Conservation (phyloP, 2,113 vertebrate genomes). For the Pterocles burchelli region DNA sequence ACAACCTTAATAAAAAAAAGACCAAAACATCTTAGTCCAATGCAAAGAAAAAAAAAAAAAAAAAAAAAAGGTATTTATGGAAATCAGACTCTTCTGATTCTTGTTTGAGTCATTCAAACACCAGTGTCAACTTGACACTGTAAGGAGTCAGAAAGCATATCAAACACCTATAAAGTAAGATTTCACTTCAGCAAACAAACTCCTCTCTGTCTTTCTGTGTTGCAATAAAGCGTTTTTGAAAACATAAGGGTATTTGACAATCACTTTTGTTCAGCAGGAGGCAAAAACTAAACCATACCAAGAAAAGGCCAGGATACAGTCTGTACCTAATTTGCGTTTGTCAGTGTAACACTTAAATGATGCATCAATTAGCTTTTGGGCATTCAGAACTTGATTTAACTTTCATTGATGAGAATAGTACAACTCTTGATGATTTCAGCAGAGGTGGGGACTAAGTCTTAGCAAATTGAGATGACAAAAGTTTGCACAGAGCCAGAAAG, state of each 20-base stretch:
- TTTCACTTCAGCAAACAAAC: constrained; percentile 36
- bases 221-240: not conserved
- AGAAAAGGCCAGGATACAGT: not conserved
- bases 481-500: not conserved
- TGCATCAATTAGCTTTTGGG: not conserved
- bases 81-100: constrained; percentile 24
- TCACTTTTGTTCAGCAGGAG: constrained; percentile 20
- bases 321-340: not conserved
- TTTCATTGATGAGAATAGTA: not conserved
- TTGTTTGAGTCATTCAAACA: constrained; percentile 34
- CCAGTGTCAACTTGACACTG: constrained; percentile 33
- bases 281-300: not conserved
- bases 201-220: not conserved
- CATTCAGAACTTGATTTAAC: not conserved
- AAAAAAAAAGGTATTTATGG: constrained; percentile 22
- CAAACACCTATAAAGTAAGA: not conserved
- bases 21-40: constrained; percentile 14
- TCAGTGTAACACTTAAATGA: not conserved
- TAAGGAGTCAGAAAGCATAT: constrained; percentile 18
- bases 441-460: not conserved
- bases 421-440: not conserved
- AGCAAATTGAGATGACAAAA: not conserved
- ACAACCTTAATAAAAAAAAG: not conserved
- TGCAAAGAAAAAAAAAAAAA: constrained; percentile 31
- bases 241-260: not conserved